These are phyloP conservation scores for Urocyon cinereoargenteus DNA, from an alignment of 2,797 vertebrate species.

Conservation along the genomic window DNA sequence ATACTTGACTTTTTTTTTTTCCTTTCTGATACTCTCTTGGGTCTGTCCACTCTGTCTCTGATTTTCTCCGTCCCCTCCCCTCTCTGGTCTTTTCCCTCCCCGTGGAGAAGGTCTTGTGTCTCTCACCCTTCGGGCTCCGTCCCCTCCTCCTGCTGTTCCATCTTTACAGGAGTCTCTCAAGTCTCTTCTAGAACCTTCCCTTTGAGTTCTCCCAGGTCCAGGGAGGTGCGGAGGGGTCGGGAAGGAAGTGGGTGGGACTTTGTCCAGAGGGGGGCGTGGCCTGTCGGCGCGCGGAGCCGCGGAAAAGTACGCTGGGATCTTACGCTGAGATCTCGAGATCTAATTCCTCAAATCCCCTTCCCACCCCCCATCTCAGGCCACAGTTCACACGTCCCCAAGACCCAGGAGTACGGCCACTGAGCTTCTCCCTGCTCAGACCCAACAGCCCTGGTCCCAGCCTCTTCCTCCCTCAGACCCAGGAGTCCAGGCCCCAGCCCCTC, in stretches of 20 bases:
- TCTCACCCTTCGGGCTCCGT: slow-evolving; percentile 40
- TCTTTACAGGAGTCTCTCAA: neutral
- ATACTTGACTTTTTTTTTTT: neutral
- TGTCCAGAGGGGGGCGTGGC: neutral
- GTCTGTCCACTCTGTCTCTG: neutral
- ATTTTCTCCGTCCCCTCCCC: neutral
- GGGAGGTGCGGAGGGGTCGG: neutral
- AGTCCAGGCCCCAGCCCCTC: neutral
- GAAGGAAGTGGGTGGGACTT: neutral
- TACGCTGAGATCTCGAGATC: neutral
- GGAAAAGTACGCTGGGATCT: neutral
- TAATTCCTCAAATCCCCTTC: neutral
- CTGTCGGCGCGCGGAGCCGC: accelerated
- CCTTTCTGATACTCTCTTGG: neutral
- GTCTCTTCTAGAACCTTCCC: slow-evolving; percentile 32
- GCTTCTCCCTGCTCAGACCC: neutral
- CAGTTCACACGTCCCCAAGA: neutral
- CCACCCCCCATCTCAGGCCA: accelerated
- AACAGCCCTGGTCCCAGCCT: neutral
- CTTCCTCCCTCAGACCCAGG: neutral
- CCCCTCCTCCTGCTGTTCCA: slow-evolving; percentile 64
- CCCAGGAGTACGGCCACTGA: no score
- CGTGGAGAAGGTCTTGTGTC: neutral
- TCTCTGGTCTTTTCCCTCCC: neutral
- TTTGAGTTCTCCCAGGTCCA: neutral